phyloP scores from a whole-genome alignment of 1,140 invertebrate species.

The Riptortus pedestris region DNA sequence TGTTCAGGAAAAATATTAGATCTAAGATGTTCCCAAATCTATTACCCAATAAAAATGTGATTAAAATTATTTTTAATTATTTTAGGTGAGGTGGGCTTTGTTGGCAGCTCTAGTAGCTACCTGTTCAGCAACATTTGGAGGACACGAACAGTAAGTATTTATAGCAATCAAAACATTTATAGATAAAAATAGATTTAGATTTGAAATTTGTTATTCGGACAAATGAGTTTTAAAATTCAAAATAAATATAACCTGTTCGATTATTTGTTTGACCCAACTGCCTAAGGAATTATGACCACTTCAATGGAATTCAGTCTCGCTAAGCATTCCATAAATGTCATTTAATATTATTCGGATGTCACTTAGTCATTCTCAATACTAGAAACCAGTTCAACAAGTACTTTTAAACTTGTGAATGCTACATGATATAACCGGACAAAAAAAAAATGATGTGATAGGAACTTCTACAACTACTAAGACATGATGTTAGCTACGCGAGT shows the following conservation, averaged over 20 bases:
- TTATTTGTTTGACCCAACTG: neutral
- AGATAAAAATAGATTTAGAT: neutral
- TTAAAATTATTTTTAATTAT: neutral
- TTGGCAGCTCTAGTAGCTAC: neutral
- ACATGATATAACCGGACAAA: neutral
- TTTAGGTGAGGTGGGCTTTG: conserved; percentile 1
- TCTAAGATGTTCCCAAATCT: too few relatives aligned
- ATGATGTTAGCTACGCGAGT: neutral
- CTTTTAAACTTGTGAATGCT: neutral
- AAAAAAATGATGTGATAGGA: neutral
- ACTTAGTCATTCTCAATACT: neutral
- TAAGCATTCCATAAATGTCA: neutral
- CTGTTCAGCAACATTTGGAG: neutral
- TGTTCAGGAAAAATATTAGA: too few relatives aligned
- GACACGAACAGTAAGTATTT: conserved; percentile 18
- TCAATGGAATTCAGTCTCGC: neutral
- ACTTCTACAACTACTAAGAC: neutral
- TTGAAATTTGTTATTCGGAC: neutral
- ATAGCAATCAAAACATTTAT: neutral
- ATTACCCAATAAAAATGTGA: neutral
- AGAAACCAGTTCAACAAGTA: neutral
- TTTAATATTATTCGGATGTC: neutral
- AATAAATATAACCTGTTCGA: neutral
- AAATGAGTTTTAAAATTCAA: neutral
- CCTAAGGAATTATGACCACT: neutral